Conservation (phyloP, 2,797 vertebrate species). For the Myripristis jacobus region DNA sequence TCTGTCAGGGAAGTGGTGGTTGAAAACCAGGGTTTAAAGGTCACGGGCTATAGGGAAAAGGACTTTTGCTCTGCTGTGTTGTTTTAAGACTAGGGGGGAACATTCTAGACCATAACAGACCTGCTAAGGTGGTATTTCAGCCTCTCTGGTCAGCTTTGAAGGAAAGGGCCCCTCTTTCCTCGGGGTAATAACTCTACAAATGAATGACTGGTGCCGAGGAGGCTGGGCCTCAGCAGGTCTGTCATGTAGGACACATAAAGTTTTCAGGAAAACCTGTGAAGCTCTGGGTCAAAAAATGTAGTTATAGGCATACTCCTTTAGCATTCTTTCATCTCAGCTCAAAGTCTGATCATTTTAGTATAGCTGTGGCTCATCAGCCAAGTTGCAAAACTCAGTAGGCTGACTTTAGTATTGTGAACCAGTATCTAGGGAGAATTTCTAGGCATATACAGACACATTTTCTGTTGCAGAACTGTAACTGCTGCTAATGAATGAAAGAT, state of each 20-base stretch:
- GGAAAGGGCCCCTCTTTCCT: conserved; percentile 68
- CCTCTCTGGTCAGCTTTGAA: conserved; percentile 61
- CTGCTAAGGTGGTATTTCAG: conserved; percentile 44
- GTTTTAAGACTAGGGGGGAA: conserved; percentile 66
- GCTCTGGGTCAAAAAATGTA: conserved; percentile 40
- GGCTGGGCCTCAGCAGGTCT: conserved; percentile 38
- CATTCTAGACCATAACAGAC: conserved; percentile 12
- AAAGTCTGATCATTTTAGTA: conserved; percentile 1
- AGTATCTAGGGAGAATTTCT: neutral
- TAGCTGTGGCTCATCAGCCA: neutral
- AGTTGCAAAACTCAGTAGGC: conserved; percentile 7
- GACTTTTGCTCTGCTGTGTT: conserved; percentile 68
- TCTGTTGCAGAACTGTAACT: neutral
- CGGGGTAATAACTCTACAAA: conserved; percentile 63
- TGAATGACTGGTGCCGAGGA: conserved; percentile 62
- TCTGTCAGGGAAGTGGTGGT: conserved; percentile 54
- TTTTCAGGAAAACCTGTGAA: conserved; percentile 45
- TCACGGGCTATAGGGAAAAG: conserved; percentile 41
- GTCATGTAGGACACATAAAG: conserved; percentile 43
- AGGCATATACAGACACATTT: neutral
- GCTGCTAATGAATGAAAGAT: conserved; percentile 11
- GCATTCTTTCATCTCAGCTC: conserved; percentile 17
- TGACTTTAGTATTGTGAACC: neutral
- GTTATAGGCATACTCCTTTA: conserved; percentile 36
- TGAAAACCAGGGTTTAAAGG: conserved; percentile 70